Evolutionary conservation across 2,888 invertebrate species (phyloP).

Genomic region (Allolobophora icterica): DNA sequence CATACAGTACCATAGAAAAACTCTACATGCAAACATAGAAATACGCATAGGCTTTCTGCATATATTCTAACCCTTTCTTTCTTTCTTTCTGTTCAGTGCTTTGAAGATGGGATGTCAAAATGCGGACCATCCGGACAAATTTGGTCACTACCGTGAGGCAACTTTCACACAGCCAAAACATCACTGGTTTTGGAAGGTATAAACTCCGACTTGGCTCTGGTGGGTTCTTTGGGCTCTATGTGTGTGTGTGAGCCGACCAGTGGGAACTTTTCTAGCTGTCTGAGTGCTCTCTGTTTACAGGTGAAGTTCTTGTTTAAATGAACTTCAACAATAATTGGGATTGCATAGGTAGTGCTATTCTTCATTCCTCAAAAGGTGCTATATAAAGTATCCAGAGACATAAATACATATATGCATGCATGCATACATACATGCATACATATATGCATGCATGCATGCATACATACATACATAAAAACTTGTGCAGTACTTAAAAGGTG

Average conservation of each 20-base stretch:
- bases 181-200: constrained; percentile 99
- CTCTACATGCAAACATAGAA: too few species aligned
- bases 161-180: constrained; percentile 97
- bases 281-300: too few species aligned
- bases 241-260: neutral
- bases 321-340: too few species aligned
- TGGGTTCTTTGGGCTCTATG: neutral
- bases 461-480: neutral
- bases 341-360: neutral
- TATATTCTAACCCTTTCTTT: neutral
- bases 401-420: constrained; percentile 12
- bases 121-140: constrained; percentile 88
- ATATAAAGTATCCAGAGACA: neutral
- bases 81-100: constrained; percentile 73
- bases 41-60: too few species aligned
- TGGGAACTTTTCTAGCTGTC: too few species aligned
- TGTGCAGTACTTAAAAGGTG: neutral
- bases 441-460: neutral
- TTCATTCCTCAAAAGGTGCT: neutral
- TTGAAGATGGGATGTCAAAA: constrained; percentile 84
- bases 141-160: constrained; percentile 96
- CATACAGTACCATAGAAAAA: too few species aligned
- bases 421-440: constrained; percentile 2
- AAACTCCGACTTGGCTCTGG: neutral
- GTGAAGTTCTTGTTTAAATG: too few species aligned